phyloP scores from a whole-genome alignment of 2,888 invertebrate species.

The Altica lythri region DNA sequence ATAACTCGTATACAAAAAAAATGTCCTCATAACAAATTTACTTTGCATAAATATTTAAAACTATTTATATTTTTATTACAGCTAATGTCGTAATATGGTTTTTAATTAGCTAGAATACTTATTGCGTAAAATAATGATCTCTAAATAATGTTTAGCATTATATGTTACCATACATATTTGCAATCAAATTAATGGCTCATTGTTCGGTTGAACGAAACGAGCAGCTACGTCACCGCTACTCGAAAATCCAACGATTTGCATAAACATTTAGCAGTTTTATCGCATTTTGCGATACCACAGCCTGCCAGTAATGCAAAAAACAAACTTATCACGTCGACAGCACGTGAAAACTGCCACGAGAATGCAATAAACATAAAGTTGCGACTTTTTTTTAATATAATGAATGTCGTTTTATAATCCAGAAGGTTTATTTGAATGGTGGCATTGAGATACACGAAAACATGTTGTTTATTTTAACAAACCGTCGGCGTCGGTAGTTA shows the following conservation, averaged over 20 bases:
- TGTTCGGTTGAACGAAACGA: constrained; percentile 5
- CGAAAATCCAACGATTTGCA: constrained; percentile 13
- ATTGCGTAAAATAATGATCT: too few species aligned
- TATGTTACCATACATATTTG: too few species aligned
- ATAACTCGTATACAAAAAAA: too few species aligned
- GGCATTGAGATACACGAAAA: constrained; percentile 8
- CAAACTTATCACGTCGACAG: constrained; percentile 3
- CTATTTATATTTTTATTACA: too few species aligned
- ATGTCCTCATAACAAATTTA: too few species aligned
- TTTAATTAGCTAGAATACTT: too few species aligned
- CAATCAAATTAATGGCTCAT: constrained; percentile 12
- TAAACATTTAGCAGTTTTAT: constrained; percentile 12
- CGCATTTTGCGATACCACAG: constrained; percentile 10
- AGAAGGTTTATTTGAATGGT: constrained; percentile 5
- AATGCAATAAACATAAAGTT: constrained; percentile 3
- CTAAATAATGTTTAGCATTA: too few species aligned
- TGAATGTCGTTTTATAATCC: constrained; percentile 4
- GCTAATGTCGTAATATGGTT: too few species aligned
- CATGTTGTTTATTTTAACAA: constrained; percentile 7
- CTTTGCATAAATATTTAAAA: too few species aligned
- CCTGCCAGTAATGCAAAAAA: constrained; percentile 4
- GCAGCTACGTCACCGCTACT: constrained; percentile 5
- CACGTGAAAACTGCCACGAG: constrained; percentile 2
- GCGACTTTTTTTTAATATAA: constrained; percentile 1
- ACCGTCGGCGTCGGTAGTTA: too few species aligned